These are phyloP conservation scores for Lontra canadensis DNA, from an alignment of 2,113 vertebrate genomes.

Conservation along the genomic window DNA sequence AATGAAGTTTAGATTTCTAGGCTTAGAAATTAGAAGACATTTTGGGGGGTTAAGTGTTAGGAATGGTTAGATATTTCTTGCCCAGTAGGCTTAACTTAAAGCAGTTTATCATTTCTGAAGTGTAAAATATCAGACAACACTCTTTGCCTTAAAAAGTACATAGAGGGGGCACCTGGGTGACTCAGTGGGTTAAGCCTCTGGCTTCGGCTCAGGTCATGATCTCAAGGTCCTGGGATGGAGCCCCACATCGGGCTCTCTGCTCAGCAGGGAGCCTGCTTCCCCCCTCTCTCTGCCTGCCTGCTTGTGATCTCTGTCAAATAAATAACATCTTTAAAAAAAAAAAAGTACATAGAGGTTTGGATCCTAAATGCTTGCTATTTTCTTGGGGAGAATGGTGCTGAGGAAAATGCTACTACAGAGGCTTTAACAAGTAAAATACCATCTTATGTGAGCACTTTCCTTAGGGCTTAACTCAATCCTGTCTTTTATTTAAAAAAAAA, in stretches of 20 bases:
- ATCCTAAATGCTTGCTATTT: background rate
- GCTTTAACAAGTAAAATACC: background rate
- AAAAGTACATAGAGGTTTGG: conserved; percentile 28
- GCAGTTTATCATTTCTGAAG: conserved; percentile 17
- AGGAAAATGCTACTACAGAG: background rate
- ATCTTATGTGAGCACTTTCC: background rate
- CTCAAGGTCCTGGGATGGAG: no score
- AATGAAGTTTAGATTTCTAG: background rate
- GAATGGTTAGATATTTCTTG: conserved; percentile 7
- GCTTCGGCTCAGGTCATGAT: no score
- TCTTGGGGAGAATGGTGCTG: background rate
- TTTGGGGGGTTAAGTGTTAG: background rate
- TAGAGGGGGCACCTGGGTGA: background rate
- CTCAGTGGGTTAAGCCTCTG: no score
- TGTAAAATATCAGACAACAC: background rate
- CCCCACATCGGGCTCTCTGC: no score
- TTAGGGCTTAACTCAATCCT: background rate
- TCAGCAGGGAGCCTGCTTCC: no score
- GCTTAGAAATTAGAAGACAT: background rate
- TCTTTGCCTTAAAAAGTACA: conserved; percentile 8
- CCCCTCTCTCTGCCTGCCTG: no score
- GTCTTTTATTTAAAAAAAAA: background rate
- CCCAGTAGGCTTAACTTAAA: background rate
- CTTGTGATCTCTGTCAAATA: no score
- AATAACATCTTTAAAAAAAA: background rate